Evolutionary conservation across 2,113 vertebrate species (phyloP), one percentile per base, ranked within the genome.

Genomic region (Miniopterus natalensis): DNA sequence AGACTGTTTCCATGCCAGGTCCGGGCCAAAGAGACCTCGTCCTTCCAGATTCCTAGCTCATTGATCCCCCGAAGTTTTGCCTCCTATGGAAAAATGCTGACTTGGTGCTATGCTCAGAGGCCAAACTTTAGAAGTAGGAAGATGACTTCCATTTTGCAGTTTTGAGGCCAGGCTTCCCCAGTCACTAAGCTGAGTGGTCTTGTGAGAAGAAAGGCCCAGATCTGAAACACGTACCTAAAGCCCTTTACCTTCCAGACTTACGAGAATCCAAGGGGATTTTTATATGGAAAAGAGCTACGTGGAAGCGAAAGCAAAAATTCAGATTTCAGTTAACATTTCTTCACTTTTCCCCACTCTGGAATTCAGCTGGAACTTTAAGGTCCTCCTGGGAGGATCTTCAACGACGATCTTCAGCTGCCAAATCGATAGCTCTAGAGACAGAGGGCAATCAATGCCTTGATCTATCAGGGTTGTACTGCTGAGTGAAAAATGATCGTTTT

Each of bases 11-110:
- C 65, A 57, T 49, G 45, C 17, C 25, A 75, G 29, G 18, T 75
- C 21, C 18, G 65, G 63, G 80, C 74, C 78, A 63, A 47, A 96
- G n/a, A 53, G 75, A 53, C 36, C 8, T 59, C 75, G 23, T 89
- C 25, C 57, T 92, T 92, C 53, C 47, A 75, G 73, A 36, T 80
- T 63, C 25, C 23, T 45, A 65, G 61, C 75, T 88, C 59, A 84
- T 36, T 31, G 73, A 63, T 92, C 61, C 49, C 88, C n/a, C 71
- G 63, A 55, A 45, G 36, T 63, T 86, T 90, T 92, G 73, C 71
- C 66, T 84, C 79, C 84, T 84, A 29, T 77, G 80, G 90, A 93
- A 94, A 36, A 94, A 96, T 79, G 90, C 68, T 93, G 86, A 88
- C 65, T 83, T 83, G 70, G 29, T 53, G 55, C 65, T 66, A 4